phyloP scores from a whole-genome alignment of 2,797 vertebrate genomes.

The Neostethus bicornis region DNA sequence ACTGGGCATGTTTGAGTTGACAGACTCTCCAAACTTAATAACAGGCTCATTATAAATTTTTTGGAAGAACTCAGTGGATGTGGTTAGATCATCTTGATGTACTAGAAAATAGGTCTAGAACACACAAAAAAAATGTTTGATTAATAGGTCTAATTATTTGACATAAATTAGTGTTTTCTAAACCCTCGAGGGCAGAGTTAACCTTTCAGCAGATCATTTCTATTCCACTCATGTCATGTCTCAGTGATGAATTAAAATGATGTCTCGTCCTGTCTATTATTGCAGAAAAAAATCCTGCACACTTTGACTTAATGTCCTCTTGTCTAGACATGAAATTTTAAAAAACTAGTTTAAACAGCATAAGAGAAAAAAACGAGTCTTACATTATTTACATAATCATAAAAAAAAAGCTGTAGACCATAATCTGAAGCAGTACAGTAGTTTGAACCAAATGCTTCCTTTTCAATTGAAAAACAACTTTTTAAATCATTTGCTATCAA shows the following conservation, averaged over 20 bases:
- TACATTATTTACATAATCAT: neutral
- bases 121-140: too few species aligned
- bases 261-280: too few species aligned
- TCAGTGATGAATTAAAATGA: too few species aligned
- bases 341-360: neutral
- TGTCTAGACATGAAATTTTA: neutral
- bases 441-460: neutral
- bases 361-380: neutral
- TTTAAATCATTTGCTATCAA: too few species aligned
- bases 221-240: too few species aligned
- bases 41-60: neutral
- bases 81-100: too few species aligned
- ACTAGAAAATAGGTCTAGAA: too few species aligned
- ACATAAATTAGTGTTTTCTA: too few species aligned
- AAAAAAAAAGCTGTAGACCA: neutral
- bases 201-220: too few species aligned
- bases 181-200: too few species aligned
- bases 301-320: neutral
- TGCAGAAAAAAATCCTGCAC: neutral
- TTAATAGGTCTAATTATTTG: too few species aligned
- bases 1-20: slow-evolving; percentile 21
- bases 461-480: neutral
- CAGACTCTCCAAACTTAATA: neutral
- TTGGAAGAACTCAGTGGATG: neutral
- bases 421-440: neutral